A percentile compares a stretch with the other conserved stretches of the same genome.
Evolutionary conservation across 2,113 vertebrate genomes (phyloP).

Genomic region (Rhombomys opimus): DNA sequence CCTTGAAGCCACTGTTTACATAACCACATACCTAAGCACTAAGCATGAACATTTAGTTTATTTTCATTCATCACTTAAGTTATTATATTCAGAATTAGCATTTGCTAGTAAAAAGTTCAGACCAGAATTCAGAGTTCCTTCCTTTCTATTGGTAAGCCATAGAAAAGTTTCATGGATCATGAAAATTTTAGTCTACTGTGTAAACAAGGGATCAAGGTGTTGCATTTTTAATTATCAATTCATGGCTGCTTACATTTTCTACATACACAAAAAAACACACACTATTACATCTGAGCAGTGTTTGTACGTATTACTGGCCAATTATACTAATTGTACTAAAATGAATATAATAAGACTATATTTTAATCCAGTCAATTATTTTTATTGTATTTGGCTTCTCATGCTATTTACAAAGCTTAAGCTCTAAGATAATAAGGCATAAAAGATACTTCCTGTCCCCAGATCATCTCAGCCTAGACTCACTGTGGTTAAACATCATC

Average conservation of each 20-base stretch:
- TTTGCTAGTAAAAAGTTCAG: not conserved
- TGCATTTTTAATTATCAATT: not conserved
- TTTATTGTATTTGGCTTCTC: not conserved
- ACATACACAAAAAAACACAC: not conserved
- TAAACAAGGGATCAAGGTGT: not conserved
- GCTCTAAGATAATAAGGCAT: not conserved
- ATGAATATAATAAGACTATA: not conserved
- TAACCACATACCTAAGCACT: not conserved
- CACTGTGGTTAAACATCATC: not conserved
- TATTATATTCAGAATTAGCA: not conserved
- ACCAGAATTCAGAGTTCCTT: not conserved
- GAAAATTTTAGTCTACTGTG: not conserved
- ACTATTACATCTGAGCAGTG: not conserved
- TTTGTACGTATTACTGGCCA: not conserved
- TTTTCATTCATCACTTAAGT: not conserved
- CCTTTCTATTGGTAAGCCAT: not conserved
- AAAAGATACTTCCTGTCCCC: not conserved
- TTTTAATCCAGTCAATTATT: not conserved
- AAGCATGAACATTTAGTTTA: constrained; percentile 7
- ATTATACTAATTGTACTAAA: too few species aligned
- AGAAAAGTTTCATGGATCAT: not conserved
- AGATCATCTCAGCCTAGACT: not conserved
- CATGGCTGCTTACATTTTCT: not conserved
- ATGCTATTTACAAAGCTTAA: not conserved
- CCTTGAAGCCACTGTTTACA: not conserved